Evolutionary conservation across 1,140 invertebrate genomes (phyloP), one percentile per base, ranked within the genome.

Genomic region (Chelonus insularis): DNA sequence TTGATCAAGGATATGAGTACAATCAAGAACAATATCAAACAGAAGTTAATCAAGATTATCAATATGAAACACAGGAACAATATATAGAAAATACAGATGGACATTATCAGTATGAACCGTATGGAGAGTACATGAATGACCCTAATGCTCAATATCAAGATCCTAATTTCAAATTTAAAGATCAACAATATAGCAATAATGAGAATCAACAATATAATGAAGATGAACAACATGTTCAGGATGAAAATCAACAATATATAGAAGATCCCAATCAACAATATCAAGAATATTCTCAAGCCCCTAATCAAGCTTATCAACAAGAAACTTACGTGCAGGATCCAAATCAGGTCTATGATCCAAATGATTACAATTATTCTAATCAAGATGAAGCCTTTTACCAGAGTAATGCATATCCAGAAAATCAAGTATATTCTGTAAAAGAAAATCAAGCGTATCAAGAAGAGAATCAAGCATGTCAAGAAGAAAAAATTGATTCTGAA

Each of bases 1-100:
- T n/a, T n/a, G n/a, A 65, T 20, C 60, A 69, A 18, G 41, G 68
- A 21, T 70, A 73, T 50, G 41, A 56, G 7, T 60, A 67, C 34
- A 43, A 68, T 36, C 9, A 14, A 2, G 60, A 48, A 4, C 60
- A 65, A 14, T 59, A 62, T 12, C 50, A 43, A 32, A 9, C 25
- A 29, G 23, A 29, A 43, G 59, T 55, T 1, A 54, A 64, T 34
- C 25, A 29, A 1, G 1, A 48, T 1, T 67, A 72, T 7, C 61
- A 47, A 41, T 43, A 59, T 12, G 60, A 61, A 59, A 4, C 20
- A 37, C 59, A 54, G n/a, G 50, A 37, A 9, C 25, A 63, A 1
- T 18, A 62, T 36, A 8, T 9, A 29, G 14, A 4, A 11, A 57
- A 58, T 16, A 4, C 7, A 4, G 34, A 25, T 11, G 45, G n/a